Conservation (phyloP, 2,797 vertebrate genomes). For the Eupleurogrammus muticus region DNA sequence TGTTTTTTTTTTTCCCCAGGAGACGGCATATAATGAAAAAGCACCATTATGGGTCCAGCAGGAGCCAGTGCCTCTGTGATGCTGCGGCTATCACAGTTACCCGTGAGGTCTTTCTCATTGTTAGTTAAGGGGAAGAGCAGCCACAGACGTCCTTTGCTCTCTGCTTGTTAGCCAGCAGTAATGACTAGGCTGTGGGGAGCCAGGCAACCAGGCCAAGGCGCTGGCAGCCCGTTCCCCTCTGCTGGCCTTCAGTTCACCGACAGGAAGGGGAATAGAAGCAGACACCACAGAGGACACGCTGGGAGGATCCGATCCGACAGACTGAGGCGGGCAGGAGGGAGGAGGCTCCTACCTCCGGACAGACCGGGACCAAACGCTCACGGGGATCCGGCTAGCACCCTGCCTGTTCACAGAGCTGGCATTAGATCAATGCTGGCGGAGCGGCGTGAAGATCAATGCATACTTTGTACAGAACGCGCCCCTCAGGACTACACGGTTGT, state of each 20-base stretch:
- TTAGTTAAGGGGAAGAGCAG: constrained; percentile 77
- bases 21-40: constrained; percentile 75
- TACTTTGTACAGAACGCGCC: constrained; percentile 47
- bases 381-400: constrained; percentile 15
- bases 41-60: constrained; percentile 71
- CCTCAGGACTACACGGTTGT: constrained; percentile 37
- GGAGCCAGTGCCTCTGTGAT: constrained; percentile 55
- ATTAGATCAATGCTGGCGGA: constrained; percentile 44
- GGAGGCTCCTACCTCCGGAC: constrained; percentile 36
- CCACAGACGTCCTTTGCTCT: constrained; percentile 69
- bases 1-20: constrained; percentile 28
- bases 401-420: constrained; percentile 34
- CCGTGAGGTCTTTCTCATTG: constrained; percentile 72
- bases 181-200: constrained; percentile 75
- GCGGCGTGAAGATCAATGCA: constrained; percentile 44
- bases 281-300: constrained; percentile 59
- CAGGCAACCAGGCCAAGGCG: constrained; percentile 69
- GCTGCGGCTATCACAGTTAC: constrained; percentile 65
- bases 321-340: constrained; percentile 25
- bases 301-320: constrained; percentile 66
- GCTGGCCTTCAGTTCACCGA: constrained; percentile 64
- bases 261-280: constrained; percentile 71
- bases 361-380: constrained; percentile 24
- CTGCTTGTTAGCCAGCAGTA: constrained; percentile 78
- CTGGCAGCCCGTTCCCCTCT: constrained; percentile 70